phyloP scores from a whole-genome alignment of 37 sponge, comb jelly and placozoan genomes.

The Haliclona indistincta region DNA sequence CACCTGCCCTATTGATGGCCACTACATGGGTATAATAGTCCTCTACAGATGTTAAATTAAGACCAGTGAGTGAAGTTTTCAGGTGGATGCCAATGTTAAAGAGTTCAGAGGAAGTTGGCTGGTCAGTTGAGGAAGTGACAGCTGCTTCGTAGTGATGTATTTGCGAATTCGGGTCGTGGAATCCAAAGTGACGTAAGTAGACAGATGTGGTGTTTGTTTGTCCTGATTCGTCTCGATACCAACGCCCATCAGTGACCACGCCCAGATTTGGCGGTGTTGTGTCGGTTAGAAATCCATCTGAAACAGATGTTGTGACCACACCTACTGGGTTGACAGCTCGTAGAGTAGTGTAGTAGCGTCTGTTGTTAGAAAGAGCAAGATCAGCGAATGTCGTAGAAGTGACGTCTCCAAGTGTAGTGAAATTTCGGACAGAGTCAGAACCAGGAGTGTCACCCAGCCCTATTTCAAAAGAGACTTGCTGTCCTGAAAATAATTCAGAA shows the following conservation, averaged over 20 bases:
- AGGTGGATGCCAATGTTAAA: conserved; percentile 61
- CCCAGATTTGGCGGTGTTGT: conserved; percentile 50
- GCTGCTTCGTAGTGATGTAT: conserved; percentile 67
- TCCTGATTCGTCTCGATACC: conserved; percentile 19
- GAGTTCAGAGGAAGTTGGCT: background rate
- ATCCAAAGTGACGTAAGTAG: conserved; percentile 52
- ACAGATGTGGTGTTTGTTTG: conserved; percentile 11
- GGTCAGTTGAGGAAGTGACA: conserved; percentile 12
- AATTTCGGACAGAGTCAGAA: conserved; percentile 26
- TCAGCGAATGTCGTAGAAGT: conserved; percentile 9
- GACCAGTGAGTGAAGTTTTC: background rate
- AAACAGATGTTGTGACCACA: conserved; percentile 8
- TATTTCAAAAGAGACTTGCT: conserved; percentile 28
- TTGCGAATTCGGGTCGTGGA: conserved; percentile 56
- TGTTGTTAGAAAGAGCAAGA: background rate
- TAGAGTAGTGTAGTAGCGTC: conserved; percentile 49
- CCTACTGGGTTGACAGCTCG: conserved; percentile 30
- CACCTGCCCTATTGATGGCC: conserved; percentile 64
- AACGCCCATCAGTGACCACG: conserved; percentile 5
- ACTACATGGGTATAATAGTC: conserved; percentile 43
- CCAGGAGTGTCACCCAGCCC: conserved; percentile 55
- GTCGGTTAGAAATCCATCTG: conserved; percentile 77
- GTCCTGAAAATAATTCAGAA: background rate
- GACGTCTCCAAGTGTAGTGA: background rate
- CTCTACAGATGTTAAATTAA: conserved; percentile 29